Evolutionary conservation across 2,797 vertebrate species (phyloP).

Genomic region (Alca torda): DNA sequence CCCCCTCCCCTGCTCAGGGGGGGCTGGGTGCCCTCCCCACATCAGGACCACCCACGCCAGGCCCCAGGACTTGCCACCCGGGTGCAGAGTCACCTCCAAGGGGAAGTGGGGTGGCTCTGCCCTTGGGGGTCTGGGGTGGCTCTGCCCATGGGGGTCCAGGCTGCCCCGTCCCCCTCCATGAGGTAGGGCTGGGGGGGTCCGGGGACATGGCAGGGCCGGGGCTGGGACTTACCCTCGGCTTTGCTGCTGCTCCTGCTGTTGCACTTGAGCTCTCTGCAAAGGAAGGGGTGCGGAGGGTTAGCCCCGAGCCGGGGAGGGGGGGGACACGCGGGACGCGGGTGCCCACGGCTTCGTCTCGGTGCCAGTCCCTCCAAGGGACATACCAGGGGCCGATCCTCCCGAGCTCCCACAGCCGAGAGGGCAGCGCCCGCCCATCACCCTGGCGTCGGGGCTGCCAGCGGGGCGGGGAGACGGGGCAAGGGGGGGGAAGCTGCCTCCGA

Average conservation of each 20-base stretch:
- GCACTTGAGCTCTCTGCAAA: constrained; percentile 78
- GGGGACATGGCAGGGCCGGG: rapidly evolving
- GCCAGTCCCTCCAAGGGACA: not conserved
- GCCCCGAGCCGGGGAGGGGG: not conserved
- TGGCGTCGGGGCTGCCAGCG: not conserved
- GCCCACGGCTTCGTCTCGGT: not conserved
- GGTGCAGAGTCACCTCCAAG: not conserved
- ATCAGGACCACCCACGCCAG: not conserved
- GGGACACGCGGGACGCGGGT: not conserved
- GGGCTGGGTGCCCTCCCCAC: not conserved
- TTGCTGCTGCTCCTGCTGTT: constrained; percentile 77
- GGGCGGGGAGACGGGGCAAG: not conserved
- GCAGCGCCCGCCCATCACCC: not conserved
- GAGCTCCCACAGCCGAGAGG: not conserved
- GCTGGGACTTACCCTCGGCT: constrained; percentile 76
- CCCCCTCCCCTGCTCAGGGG: not conserved
- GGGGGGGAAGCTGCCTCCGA: not conserved
- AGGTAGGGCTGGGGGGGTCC: not conserved
- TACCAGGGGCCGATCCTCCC: not conserved
- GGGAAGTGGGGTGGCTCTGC: not conserved
- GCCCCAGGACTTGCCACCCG: not conserved
- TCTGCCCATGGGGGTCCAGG: too few species aligned
- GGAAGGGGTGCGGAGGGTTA: not conserved
- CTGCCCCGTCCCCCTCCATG: rapidly evolving
- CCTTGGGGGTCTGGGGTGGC: not conserved